Percentiles rank a stretch among this genome's conserved stretches.
Evolutionary conservation across 1,140 invertebrate genomes (phyloP).

Genomic region (Drosophila guanche): DNA sequence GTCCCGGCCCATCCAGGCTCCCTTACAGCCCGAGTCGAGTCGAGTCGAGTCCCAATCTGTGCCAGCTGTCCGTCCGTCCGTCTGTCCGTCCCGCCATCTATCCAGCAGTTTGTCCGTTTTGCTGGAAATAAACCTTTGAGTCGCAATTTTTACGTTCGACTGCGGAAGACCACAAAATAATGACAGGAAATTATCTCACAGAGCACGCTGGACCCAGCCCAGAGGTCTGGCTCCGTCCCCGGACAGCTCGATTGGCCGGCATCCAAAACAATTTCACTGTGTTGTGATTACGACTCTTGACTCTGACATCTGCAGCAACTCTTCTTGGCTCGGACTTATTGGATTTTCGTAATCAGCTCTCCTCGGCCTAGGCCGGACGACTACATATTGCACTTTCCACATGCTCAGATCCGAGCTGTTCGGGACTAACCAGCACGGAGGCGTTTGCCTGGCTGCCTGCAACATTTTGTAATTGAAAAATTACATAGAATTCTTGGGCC

Average conservation of each 20-base stretch:
- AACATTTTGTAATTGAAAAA: constrained; percentile 67
- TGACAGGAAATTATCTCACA: constrained; percentile 81
- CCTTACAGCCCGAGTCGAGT: too few species aligned
- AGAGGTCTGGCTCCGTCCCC: not conserved
- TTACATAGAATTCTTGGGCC: constrained; percentile 47
- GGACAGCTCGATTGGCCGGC: constrained; percentile 47
- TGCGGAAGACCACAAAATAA: constrained; percentile 82
- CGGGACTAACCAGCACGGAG: constrained; percentile 5
- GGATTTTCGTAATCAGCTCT: constrained; percentile 39
- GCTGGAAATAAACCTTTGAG: constrained; percentile 76
- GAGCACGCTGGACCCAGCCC: constrained; percentile 40
- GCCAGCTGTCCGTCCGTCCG: constrained; percentile 16
- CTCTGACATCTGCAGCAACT: constrained; percentile 45
- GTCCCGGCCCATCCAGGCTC: constrained; percentile 21
- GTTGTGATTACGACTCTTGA: constrained; percentile 57
- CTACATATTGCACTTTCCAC: not conserved
- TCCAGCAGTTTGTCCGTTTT: constrained; percentile 23
- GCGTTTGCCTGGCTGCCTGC: not conserved
- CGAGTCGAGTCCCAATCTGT: constrained; percentile 48
- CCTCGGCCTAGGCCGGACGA: constrained; percentile 15
- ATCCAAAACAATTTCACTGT: constrained; percentile 78
- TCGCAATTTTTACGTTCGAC: constrained; percentile 79
- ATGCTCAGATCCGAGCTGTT: constrained; percentile 17
- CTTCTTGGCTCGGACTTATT: constrained; percentile 20
- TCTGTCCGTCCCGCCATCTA: constrained; percentile 14